Conservation (phyloP, 2,888 invertebrate species). For the Fissipunctia ypsillon region DNA sequence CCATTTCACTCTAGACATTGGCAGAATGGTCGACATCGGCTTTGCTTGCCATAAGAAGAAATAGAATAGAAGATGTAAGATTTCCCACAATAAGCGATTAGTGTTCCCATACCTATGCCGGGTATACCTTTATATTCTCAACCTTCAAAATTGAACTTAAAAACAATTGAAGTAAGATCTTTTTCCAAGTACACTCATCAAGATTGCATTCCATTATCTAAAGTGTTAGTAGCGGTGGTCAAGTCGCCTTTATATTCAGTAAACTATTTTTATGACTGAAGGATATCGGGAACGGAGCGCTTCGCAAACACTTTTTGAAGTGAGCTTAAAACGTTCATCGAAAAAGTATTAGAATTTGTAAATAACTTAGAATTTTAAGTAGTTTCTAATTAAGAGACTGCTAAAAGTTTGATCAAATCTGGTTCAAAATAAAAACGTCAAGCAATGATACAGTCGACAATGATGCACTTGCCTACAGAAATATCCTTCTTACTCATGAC, state of each 20-base stretch:
- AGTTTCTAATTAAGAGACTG: background rate
- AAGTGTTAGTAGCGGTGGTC: slow-evolving; percentile 34
- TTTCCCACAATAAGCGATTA: background rate
- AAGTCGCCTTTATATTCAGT: slow-evolving; percentile 24
- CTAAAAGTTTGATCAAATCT: background rate
- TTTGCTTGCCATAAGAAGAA: too few relatives aligned
- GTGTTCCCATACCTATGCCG: background rate
- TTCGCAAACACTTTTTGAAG: slow-evolving; percentile 7
- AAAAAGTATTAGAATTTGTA: background rate
- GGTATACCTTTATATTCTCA: too few relatives aligned
- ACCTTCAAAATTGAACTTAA: slow-evolving; percentile 2
- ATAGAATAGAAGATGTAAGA: too few relatives aligned
- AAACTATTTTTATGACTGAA: slow-evolving; percentile 57
- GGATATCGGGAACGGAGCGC: slow-evolving; percentile 42
- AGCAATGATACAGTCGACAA: background rate
- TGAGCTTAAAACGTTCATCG: background rate
- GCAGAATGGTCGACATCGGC: too few relatives aligned
- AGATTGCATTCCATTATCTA: slow-evolving; percentile 51
- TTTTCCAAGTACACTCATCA: slow-evolving; percentile 18
- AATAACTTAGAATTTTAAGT: background rate
- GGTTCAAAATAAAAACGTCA: background rate
- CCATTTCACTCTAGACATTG: too few relatives aligned
- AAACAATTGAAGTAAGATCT: background rate
- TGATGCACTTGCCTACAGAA: background rate
- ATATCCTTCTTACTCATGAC: background rate